These are phyloP conservation scores for Pocillopora grandis DNA, from an alignment of 92 coral and sea anemone species.

Conservation along the genomic window DNA sequence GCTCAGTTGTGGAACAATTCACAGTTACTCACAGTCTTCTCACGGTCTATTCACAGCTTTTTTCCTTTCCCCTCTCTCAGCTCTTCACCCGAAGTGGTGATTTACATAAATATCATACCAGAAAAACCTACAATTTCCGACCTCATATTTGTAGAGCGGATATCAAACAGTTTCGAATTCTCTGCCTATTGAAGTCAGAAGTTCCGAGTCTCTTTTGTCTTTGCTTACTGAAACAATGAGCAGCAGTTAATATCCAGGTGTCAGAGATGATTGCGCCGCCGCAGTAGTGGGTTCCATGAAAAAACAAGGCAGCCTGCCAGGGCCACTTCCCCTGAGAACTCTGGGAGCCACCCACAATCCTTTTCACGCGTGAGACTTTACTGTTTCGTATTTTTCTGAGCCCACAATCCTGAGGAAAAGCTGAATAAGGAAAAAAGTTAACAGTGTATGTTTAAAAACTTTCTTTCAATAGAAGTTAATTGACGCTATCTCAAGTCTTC, in stretches of 20 bases:
- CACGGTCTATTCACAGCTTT: no score
- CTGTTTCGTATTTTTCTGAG: slow-evolving; percentile 23
- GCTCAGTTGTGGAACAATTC: no score
- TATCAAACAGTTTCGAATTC: no score
- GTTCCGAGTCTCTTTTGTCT: neutral
- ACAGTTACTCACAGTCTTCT: no score
- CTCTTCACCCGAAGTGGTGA: no score
- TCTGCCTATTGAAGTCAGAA: no score
- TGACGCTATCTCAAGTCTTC: neutral
- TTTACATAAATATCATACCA: no score
- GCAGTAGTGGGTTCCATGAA: slow-evolving; percentile 79
- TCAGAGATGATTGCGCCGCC: slow-evolving; percentile 87
- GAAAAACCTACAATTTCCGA: no score
- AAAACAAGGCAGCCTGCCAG: slow-evolving; percentile 85
- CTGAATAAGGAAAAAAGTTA: neutral
- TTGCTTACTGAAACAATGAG: slow-evolving; percentile 90
- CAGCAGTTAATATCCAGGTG: slow-evolving; percentile 77
- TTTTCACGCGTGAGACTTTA: slow-evolving; percentile 42
- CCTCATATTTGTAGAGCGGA: no score
- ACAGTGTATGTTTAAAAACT: neutral
- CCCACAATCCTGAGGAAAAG: slow-evolving; percentile 62
- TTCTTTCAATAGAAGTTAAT: neutral
- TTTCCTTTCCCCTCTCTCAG: no score
- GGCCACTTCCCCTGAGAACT: slow-evolving; percentile 92
- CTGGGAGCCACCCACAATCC: slow-evolving; percentile 79